Evolutionary conservation across 1,140 invertebrate species (phyloP).

Genomic region (Melipona quadrifasciata): DNA sequence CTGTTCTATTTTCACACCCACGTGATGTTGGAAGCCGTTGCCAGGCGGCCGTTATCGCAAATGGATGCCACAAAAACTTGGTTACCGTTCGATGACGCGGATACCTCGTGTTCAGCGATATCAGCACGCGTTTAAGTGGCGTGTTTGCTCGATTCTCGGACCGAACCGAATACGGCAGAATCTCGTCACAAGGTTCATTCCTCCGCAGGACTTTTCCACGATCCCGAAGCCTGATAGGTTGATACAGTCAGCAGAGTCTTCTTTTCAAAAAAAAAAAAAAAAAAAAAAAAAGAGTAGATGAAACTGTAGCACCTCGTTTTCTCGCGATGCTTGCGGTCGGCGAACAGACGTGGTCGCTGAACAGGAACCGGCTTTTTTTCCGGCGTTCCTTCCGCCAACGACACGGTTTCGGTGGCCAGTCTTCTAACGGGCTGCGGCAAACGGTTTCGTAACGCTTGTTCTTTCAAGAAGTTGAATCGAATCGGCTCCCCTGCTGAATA

Average conservation of each 20-base stretch:
- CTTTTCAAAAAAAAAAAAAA: background rate
- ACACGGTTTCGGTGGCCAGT: constrained; percentile 27
- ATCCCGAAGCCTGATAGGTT: background rate
- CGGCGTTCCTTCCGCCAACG: constrained; percentile 17
- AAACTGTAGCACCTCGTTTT: background rate
- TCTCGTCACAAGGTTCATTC: background rate
- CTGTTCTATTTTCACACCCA: constrained; percentile 18
- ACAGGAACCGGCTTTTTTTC: constrained; percentile 41
- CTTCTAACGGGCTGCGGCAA: constrained; percentile 28
- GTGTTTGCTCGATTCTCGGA: constrained; percentile 7
- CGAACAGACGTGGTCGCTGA: constrained; percentile 17
- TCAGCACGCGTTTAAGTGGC: background rate
- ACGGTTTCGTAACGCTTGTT: constrained; percentile 14
- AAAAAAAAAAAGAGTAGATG: background rate
- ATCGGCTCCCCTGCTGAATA: background rate
- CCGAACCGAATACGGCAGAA: constrained; percentile 6
- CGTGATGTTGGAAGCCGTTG: background rate
- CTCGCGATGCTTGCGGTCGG: background rate
- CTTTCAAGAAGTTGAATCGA: background rate
- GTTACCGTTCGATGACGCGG: background rate
- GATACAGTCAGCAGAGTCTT: background rate
- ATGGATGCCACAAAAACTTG: constrained; percentile 1
- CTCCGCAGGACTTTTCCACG: background rate
- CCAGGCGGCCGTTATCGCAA: background rate
- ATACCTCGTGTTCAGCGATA: background rate